Conservation (phyloP, 2,113 vertebrate species). For the Ivindomyrus marchei region DNA sequence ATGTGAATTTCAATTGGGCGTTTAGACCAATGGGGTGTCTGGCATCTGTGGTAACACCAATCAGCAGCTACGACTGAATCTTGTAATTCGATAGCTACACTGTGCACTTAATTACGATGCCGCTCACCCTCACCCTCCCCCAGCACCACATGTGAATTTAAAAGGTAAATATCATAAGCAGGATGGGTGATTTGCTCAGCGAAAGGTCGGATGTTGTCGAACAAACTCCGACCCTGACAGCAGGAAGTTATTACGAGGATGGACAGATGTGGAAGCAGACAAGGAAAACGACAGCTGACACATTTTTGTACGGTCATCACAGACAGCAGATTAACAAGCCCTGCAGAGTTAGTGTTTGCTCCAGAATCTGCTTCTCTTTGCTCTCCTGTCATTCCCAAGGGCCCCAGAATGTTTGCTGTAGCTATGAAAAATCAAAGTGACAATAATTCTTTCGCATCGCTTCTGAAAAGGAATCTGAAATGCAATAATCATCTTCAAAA, state of each 20-base stretch:
- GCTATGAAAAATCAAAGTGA: background rate
- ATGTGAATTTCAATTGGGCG: background rate
- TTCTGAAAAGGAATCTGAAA: background rate
- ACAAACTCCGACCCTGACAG: background rate
- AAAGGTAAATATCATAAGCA: background rate
- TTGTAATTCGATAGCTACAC: background rate
- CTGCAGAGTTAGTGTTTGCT: background rate
- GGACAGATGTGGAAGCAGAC: background rate
- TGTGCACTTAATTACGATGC: background rate
- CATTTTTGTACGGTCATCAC: background rate
- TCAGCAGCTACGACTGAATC: background rate
- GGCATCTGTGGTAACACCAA: background rate
- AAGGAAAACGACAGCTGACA: background rate
- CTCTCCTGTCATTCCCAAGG: background rate
- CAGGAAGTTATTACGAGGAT: background rate
- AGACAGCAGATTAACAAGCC: background rate
- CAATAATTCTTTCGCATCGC: background rate
- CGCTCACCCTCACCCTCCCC: background rate
- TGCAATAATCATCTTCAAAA: background rate
- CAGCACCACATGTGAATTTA: background rate
- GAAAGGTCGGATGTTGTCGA: background rate
- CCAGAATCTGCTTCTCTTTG: background rate
- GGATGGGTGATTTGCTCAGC: background rate
- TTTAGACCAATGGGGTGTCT: background rate
- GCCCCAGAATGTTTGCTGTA: background rate